phyloP scores from a whole-genome alignment of 1,140 invertebrate genomes.

The Pseudomyrmex concolor region DNA sequence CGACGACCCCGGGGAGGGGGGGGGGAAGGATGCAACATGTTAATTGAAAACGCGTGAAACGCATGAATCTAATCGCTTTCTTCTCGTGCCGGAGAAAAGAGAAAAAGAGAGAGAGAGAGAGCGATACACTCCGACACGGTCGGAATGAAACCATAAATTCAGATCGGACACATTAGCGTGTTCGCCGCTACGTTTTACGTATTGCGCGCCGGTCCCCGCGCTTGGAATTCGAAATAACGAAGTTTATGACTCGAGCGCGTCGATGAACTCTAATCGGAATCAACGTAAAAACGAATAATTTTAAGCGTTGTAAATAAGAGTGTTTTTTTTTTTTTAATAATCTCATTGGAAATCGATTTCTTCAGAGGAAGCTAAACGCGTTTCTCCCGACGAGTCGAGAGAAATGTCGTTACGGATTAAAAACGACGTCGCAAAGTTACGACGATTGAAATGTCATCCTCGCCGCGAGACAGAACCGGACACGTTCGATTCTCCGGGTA shows the following conservation, averaged over 20 bases:
- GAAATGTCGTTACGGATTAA: neutral
- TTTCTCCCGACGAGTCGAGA: neutral
- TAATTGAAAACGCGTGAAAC: slow-evolving; percentile 74
- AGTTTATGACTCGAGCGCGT: slow-evolving; percentile 15
- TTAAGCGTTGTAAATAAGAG: no score
- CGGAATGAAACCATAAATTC: slow-evolving; percentile 72
- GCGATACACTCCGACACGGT: slow-evolving; percentile 45
- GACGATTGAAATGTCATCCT: slow-evolving; percentile 12
- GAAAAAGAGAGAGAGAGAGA: slow-evolving; percentile 13
- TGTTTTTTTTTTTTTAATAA: neutral
- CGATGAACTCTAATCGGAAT: neutral
- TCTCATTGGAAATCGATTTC: neutral
- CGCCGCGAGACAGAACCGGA: neutral
- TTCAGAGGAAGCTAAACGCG: neutral
- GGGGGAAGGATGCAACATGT: slow-evolving; percentile 54
- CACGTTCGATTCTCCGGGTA: neutral
- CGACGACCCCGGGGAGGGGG: neutral
- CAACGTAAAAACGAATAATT: no score
- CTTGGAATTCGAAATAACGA: slow-evolving; percentile 33
- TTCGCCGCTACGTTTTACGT: slow-evolving; percentile 40
- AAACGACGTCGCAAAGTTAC: slow-evolving; percentile 20
- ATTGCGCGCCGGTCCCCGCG: neutral
- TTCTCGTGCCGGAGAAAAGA: slow-evolving; percentile 31
- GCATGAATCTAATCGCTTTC: slow-evolving; percentile 74
- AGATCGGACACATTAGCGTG: slow-evolving; percentile 72